Conservation (phyloP, 2,888 invertebrate species). For the Luperina testacea region DNA sequence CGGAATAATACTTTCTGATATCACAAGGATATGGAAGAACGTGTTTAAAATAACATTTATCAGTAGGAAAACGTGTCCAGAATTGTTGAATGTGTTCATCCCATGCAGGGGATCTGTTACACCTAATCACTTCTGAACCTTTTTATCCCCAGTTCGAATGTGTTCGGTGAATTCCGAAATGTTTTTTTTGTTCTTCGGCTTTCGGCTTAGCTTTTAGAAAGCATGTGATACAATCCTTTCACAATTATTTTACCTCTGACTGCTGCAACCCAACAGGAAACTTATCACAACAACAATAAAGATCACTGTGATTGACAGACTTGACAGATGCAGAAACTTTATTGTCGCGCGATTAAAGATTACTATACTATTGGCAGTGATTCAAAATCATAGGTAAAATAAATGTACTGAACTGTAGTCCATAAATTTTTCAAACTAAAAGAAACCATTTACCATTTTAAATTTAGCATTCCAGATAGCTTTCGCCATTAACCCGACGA, state of each 20-base stretch:
- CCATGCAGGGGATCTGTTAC: slow-evolving; percentile 42
- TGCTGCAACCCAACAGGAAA: too few relatives aligned
- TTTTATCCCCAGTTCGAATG: slow-evolving; percentile 38
- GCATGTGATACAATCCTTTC: too few relatives aligned
- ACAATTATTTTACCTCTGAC: too few relatives aligned
- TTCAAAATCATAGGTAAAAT: too few relatives aligned
- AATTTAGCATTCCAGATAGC: not conserved
- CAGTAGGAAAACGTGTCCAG: slow-evolving; percentile 38
- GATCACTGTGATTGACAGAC: too few relatives aligned
- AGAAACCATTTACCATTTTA: not conserved
- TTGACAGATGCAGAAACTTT: too few relatives aligned
- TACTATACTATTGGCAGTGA: too few relatives aligned
- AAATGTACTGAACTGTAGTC: too few relatives aligned
- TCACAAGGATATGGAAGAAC: slow-evolving; percentile 12
- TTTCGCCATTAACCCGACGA: slow-evolving; percentile 14
- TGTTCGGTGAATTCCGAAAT: slow-evolving; percentile 38
- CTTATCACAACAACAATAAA: too few relatives aligned
- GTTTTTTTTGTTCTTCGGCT: not conserved
- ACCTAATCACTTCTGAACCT: slow-evolving; percentile 50
- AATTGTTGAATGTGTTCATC: slow-evolving; percentile 20
- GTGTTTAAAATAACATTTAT: slow-evolving; percentile 61
- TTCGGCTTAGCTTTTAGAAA: not conserved
- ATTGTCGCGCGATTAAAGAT: too few relatives aligned
- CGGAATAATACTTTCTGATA: not conserved
- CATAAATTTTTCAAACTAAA: not conserved